Base-by-base conservation (phyloP, 1,140 invertebrate species). In the Argopecten irradians region DNA sequence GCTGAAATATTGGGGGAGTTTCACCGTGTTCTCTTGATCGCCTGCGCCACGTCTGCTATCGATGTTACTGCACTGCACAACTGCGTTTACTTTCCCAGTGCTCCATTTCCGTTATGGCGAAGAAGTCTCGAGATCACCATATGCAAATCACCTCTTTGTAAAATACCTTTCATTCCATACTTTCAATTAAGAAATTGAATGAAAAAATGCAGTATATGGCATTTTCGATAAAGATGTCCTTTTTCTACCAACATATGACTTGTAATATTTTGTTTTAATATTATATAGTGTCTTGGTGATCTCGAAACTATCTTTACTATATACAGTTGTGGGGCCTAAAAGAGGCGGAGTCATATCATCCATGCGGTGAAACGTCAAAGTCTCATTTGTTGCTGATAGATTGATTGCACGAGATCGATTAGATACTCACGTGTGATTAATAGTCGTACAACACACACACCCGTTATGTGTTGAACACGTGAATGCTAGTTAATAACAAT, bases 41-140 rank as follows among this genome's bases (percentile, higher is more conserved):
- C 88, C 90, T 92, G 84, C 93, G 94, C 94, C 94, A 94, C 94
- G 94, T 94, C 94, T 94, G 93, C 93, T 93, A 87, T 88, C 89
- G 84, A 89, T 89, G 87, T 84, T 55, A 89, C 91, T 91, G 93
- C 91, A 90, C 90, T 91, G 91, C 89, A 86, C 88, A 71, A 90
- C 85, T 90, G 85, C 86, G 85, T 86, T 85, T 86, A 85, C 46
- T 88, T 85, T 83, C 87, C 85, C 91, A 91, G 86, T 92, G 90
- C 89, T 92, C 90, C 91, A 91, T 93, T 93, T 92, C 91, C 92
- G 89, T 90, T 91, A 86, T 91, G 86, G 83, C 55, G 86, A 86
- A 89, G 84, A 90, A 84, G 90, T 91, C 87, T 92, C 90, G 87
- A 91, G 88, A 86, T 88, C 87, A 85, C 89, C 89, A 91, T 91